Base-by-base conservation (phyloP, 2,113 vertebrate species). In the Papio anubis region DNA sequence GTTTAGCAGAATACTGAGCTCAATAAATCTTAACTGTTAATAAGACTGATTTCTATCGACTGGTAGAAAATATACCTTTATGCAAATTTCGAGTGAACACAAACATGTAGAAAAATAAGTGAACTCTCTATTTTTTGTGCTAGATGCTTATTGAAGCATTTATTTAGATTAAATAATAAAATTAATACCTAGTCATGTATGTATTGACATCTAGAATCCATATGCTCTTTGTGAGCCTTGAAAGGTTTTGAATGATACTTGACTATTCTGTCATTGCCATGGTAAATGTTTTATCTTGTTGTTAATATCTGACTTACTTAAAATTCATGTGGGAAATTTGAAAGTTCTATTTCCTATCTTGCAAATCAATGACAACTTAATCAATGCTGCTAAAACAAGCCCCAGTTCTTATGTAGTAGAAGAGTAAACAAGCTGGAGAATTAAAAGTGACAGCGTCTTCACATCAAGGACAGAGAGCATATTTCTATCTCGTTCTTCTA, bases 311-410 rank as follows among this genome's bases (percentile, higher is more conserved):
- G 97, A 97, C 97, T 98, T 98, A 97, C 90, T 98, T 98, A 98
- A 98, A 98, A 99, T 98, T 98, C 98, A 98, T 97, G 96, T 98
- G 98, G 98, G 98, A 98, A 98, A 98, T 98, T 98, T 88, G 98
- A 98, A 98, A 98, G 98, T 98, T 98, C 98, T 98, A 98, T 98
- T 99, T 98, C 97, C 97, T 98, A 97, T 98, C 98, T 98, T 91
- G 0, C 98, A 98, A 98, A 98, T 99, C 98, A 98, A 98, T 98
- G 98, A 98, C 98, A 99, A 97, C 98, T 98, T 99, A 99, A 99
- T 99, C 98, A 98, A 97, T 98, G 98, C 98, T 98, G 98, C 98
- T 98, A 98, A 98, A 98, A 98, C 98, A 98, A 98, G 98, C 98
- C 96, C 97, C 96, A 97, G 93, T 98, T 98, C 98, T 98, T 99